Evolutionary conservation across 2,797 vertebrate species (phyloP).

Genomic region (Peromyscus nudipes): DNA sequence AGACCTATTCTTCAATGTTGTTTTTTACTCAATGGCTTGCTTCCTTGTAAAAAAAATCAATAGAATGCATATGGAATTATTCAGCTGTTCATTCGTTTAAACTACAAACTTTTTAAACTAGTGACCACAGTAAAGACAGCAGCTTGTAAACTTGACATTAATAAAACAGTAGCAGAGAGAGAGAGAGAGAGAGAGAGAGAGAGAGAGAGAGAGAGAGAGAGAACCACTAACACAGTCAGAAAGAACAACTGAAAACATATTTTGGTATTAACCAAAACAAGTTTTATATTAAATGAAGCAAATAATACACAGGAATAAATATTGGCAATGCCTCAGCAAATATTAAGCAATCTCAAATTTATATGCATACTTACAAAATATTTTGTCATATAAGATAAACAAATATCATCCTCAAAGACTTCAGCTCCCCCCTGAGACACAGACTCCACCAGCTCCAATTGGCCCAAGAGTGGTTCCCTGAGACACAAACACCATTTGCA

Average conservation of each 20-base stretch:
- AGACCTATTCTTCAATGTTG: neutral
- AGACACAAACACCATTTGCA: too few relatives aligned
- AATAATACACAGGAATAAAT: neutral
- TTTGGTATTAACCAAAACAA: neutral
- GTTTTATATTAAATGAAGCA: slow-evolving; percentile 29
- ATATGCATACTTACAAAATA: neutral
- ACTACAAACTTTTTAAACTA: neutral
- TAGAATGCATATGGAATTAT: neutral
- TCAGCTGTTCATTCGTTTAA: slow-evolving; percentile 13
- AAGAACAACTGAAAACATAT: slow-evolving; percentile 17
- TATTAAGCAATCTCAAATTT: slow-evolving; percentile 33
- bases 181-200: neutral
- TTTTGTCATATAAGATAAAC: neutral
- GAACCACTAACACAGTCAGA: neutral
- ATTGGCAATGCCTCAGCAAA: neutral
- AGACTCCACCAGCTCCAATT: too few relatives aligned
- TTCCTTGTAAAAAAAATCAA: slow-evolving; percentile 4
- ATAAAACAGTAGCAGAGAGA: neutral
- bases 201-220: neutral
- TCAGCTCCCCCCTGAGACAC: too few relatives aligned
- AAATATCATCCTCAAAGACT: neutral
- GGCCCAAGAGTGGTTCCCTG: too few relatives aligned
- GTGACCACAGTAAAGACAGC: neutral
- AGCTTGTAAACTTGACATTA: neutral
- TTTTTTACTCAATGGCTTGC: neutral